Evolutionary conservation across 2,113 vertebrate genomes (phyloP).

Genomic region (Pachyramphus minor): DNA sequence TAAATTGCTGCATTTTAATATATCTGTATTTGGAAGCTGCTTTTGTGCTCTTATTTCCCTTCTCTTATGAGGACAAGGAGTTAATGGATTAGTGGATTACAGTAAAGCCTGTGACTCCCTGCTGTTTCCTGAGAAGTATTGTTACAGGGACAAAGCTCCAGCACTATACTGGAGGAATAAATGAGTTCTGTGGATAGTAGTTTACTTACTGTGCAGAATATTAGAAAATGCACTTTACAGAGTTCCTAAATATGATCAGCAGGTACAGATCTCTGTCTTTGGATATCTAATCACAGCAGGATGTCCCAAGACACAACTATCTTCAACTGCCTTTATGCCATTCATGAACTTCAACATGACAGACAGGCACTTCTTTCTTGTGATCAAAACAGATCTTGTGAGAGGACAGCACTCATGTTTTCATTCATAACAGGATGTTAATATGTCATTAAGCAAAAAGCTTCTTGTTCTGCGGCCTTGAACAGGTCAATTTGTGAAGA

Average conservation of each 20-base stretch:
- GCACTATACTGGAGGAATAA: neutral
- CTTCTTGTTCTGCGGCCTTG: neutral
- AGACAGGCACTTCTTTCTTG: neutral
- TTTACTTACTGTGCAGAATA: neutral
- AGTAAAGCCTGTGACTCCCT: conserved; percentile 2
- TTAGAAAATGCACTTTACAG: neutral
- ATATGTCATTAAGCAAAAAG: neutral
- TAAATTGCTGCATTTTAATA: neutral
- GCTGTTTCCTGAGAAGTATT: neutral
- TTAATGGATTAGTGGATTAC: conserved; percentile 30
- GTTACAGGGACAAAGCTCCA: neutral
- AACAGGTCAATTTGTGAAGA: neutral
- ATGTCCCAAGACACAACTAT: neutral
- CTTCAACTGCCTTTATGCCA: neutral
- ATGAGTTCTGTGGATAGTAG: neutral
- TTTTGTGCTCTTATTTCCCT: neutral
- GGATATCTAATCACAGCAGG: neutral
- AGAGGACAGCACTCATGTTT: neutral
- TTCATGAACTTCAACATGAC: neutral
- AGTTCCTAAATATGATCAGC: neutral
- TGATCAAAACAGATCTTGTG: neutral
- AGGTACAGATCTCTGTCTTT: neutral
- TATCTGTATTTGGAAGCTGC: neutral
- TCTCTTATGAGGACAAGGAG: neutral
- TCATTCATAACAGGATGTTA: neutral